Base-by-base conservation (phyloP, 2,797 vertebrate species). In the Pipistrellus nathusii region DNA sequence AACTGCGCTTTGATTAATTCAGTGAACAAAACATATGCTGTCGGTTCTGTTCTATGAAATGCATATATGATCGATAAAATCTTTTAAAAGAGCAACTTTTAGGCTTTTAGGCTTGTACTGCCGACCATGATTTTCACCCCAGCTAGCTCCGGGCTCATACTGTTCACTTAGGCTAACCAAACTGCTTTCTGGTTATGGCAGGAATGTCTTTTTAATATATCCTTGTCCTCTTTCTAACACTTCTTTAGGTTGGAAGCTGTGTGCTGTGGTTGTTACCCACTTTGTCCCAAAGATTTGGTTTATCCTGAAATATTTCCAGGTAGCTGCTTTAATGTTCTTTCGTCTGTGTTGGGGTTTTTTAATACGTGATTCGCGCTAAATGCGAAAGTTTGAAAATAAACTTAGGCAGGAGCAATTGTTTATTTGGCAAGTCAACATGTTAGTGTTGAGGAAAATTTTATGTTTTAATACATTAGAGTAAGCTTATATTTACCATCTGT, bases 241-340 rank as follows among this genome's bases (percentile, higher is more conserved):
- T 30, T 81, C 96, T 94, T 12, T 98, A 99, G 99, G 99, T 97
- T 99, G 76, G 99, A 99, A 97, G 99, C 99, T 8, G 99, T 99
- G 3, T 98, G 99, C 97, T 99, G 99, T 27, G 99, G 99, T 69
- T 99, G 99, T 92, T 99, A 99, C 18, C 99, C 99, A 1, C 98
- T 99, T 90, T 99, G 99, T 98, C 99, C 99, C 23, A 99, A 98
- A 85, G 98, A 99, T 90, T 97, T 99, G 94, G 99, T 99, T 85
- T 99, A 99, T 98, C 99, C 99, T 0, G 99, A 99, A 97, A 99
- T 99, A 97, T 99, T 99, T 94, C 99, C 99, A 99, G 99, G 99
- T 99, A 99, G 96, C 96, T 96, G 72, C 87, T 95, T 88, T 81
- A 17, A 90, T 85, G 12, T 90, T 25, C 48, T 0, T 96, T 95